Percentiles rank a stretch among this genome's conserved stretches.
These are phyloP conservation scores for Daboia siamensis DNA, from an alignment of 2,113 vertebrate genomes.

Conservation along the genomic window DNA sequence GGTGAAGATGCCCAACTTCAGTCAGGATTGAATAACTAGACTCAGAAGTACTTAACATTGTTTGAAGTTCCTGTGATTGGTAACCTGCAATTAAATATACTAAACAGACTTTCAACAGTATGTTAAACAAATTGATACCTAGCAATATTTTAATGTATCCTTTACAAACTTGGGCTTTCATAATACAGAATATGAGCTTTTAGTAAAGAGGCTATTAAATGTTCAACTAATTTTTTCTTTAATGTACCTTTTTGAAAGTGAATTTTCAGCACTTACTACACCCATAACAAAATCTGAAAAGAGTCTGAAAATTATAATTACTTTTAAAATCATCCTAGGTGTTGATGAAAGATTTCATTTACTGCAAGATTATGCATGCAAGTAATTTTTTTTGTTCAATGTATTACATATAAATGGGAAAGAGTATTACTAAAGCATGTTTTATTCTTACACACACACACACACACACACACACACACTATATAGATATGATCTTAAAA, in stretches of 20 bases:
- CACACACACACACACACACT: background rate
- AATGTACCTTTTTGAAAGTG: background rate
- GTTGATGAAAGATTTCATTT: background rate
- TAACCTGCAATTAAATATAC: background rate
- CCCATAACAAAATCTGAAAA: background rate
- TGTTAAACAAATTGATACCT: background rate
- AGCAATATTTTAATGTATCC: background rate
- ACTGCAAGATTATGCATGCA: background rate
- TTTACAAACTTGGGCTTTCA: background rate
- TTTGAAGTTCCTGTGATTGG: background rate
- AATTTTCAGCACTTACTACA: background rate
- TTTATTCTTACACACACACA: background rate
- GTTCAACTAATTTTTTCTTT: background rate
- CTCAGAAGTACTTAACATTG: background rate
- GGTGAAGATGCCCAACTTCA: background rate
- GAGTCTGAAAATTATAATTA: background rate
- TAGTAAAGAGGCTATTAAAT: background rate
- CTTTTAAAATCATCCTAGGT: background rate
- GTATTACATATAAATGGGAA: background rate
- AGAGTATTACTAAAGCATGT: background rate
- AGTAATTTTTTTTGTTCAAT: background rate
- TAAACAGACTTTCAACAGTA: background rate
- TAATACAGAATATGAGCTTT: background rate
- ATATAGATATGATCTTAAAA: background rate
- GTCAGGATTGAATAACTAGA: background rate